Evolutionary conservation across 2,888 invertebrate species (phyloP), one percentile per base, ranked within the genome.

Genomic region (Eilema depressum): DNA sequence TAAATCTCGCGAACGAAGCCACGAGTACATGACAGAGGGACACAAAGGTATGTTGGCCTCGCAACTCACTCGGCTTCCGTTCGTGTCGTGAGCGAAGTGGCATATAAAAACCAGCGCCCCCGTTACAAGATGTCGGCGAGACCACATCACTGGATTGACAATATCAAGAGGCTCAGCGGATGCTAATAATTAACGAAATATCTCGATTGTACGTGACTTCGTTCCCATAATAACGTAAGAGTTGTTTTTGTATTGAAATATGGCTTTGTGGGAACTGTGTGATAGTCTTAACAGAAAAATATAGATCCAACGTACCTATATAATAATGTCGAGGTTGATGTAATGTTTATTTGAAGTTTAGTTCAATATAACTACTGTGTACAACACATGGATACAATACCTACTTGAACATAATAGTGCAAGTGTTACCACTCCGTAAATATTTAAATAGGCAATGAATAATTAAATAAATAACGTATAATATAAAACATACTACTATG

Each of bases 51-150:
- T 77, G 78, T 76, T 73, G 78, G 79, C 60, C 73, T 76, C 74
- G 71, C 77, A 78, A 75, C 75, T 80, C 74, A 74, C 80, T 77
- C 76, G 80, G 88, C 91, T 90, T 91, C 92, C 92, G 91, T 85
- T 85, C 83, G 82, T 87, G 86, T 85, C 83, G 82, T 87, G 86
- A 88, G 86, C 86, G 85, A 83, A 70, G 81, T 77, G 78, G 83
- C 78, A 81, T 79, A 89, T 86, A 91, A 91, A 92, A 92, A 92
- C 88, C 84, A 83, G 89, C n/a, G 53, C 84, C 28, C 85, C 87
- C 81, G 65, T 65, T 73, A 77, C 85, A 75, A 77, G 79, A 80
- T 88, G 85, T 83, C 75, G 72, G 59, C 83, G 86, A 83, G 80
- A 83, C 76, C 79, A 75, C 77, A 78, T 73, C 71, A 71, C 60